Percentiles rank a stretch among this genome's conserved stretches.
Evolutionary conservation across 2,113 vertebrate species (phyloP).

Genomic region (Mustela lutreola): DNA sequence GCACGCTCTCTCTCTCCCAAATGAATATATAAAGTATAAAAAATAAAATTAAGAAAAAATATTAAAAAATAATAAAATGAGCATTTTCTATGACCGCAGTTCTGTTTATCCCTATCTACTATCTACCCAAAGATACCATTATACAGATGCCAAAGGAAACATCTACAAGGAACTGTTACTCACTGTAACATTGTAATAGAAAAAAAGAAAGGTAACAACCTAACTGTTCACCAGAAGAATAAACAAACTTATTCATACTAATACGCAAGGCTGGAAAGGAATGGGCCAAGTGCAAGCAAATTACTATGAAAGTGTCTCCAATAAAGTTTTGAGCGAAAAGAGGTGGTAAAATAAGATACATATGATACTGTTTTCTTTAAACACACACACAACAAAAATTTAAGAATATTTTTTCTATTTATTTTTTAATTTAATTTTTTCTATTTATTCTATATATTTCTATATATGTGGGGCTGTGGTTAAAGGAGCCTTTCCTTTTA

Average conservation of each 20-base stretch:
- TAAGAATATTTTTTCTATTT: not conserved
- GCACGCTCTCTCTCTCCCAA: too few species aligned
- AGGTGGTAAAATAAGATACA: not conserved
- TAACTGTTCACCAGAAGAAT: not conserved
- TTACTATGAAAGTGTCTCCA: not conserved
- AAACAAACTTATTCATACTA: not conserved
- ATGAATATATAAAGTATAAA: too few species aligned
- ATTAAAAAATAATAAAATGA: not conserved
- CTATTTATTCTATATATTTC: too few species aligned
- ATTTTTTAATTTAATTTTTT: too few species aligned
- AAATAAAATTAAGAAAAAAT: too few species aligned
- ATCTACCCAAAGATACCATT: not conserved
- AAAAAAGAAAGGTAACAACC: not conserved
- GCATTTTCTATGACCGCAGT: not conserved
- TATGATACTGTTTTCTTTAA: slow-evolving; percentile 1
- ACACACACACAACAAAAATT: not conserved
- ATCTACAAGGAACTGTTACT: not conserved
- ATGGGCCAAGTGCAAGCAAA: not conserved
- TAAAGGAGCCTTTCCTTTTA: not conserved
- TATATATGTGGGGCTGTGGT: not conserved
- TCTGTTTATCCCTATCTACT: not conserved
- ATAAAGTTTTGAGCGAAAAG: not conserved
- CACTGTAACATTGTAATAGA: not conserved
- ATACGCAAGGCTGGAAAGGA: not conserved
- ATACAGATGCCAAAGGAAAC: not conserved